Evolutionary conservation across 2,888 invertebrate genomes (phyloP), one percentile per base, ranked within the genome.

Genomic region (Drosophila diplacantha): DNA sequence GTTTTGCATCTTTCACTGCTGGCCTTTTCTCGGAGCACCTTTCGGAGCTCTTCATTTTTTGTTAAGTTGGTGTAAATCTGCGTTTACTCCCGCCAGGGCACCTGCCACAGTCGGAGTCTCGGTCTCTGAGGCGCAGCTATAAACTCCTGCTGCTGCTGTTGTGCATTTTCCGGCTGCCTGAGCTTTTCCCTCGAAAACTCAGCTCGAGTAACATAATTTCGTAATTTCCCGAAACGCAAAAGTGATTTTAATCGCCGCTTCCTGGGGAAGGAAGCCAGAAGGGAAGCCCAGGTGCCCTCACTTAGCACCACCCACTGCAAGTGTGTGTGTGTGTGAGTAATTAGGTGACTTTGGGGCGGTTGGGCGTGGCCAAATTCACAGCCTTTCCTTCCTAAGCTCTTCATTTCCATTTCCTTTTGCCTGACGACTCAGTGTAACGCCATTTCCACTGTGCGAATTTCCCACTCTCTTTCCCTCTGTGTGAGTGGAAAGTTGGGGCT

Each of bases 231-330:
- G 62, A 65, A 77, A 75, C 69, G 71, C 69, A 75, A 79, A 61
- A 84, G 71, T 73, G 83, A 82, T 79, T 85, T 85, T 77, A 84
- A 83, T 83, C 79, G 74, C 53, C 41, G 69, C 69, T 85, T 75
- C 74, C 75, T 71, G 71, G 31, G 44, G 44, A 44, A 44, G 44
- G 44, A 44, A 44, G 44, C 29, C 29, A 14, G 29, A 44, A 66
- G 65, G 65, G 41, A 51, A 71, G 56, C 39, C 49, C 43, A 56
- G 60, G 31, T 44, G 41, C 49, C 61, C n/a, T 49, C 69, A 64
- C 63, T 41, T 62, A 43, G 53, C 54, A 24, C 41, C 57, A 9
- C 24, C 14, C 29, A 9, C 26, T 9, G 8, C 9, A 26, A 8
- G 26, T 34, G 18, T 47, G 26, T 46, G 38, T 57, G 49, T 44